Conservation (phyloP, 1,140 invertebrate genomes). For the Epicauta chinensis region DNA sequence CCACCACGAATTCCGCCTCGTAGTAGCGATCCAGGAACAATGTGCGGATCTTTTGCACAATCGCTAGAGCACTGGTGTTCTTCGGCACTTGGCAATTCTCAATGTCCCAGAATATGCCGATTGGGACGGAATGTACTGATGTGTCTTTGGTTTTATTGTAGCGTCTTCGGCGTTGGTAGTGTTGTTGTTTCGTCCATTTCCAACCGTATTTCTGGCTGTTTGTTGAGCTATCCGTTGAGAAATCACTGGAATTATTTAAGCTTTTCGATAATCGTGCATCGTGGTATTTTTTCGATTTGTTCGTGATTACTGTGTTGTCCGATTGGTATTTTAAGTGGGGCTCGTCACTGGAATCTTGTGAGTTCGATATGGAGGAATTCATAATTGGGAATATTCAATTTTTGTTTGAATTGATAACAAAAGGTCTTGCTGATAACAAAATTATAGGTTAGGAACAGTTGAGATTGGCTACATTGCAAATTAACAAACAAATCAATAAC, state of each 20-base stretch:
- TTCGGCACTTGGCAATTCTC: slow-evolving; percentile 83
- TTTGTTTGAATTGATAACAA: too few species aligned
- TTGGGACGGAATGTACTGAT: slow-evolving; percentile 56
- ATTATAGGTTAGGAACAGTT: too few species aligned
- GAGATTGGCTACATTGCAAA: too few species aligned
- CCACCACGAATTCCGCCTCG: slow-evolving; percentile 83
- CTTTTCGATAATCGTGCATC: slow-evolving; percentile 29
- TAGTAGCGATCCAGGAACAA: slow-evolving; percentile 69
- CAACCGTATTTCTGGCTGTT: slow-evolving; percentile 18
- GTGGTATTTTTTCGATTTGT: slow-evolving; percentile 28
- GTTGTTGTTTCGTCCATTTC: slow-evolving; percentile 7
- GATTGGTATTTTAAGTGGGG: slow-evolving; percentile 18
- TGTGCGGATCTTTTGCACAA: slow-evolving; percentile 71
- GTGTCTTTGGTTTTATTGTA: slow-evolving; percentile 21
- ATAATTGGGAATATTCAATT: not conserved
- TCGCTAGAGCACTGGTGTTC: slow-evolving; percentile 69
- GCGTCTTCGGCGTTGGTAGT: slow-evolving; percentile 5
- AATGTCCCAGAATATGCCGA: slow-evolving; percentile 92
- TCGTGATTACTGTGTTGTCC: slow-evolving; percentile 18
- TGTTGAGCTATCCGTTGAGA: slow-evolving; percentile 31
- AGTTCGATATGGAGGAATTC: slow-evolving; percentile 9
- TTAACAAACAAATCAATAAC: too few species aligned
- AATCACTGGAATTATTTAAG: slow-evolving; percentile 27
- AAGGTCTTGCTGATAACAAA: too few species aligned
- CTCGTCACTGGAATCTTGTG: slow-evolving; percentile 21